Percentiles rank a stretch among this genome's conserved stretches.
phyloP scores from a whole-genome alignment of 2,113 vertebrate genomes.

The Laticauda laticaudata region DNA sequence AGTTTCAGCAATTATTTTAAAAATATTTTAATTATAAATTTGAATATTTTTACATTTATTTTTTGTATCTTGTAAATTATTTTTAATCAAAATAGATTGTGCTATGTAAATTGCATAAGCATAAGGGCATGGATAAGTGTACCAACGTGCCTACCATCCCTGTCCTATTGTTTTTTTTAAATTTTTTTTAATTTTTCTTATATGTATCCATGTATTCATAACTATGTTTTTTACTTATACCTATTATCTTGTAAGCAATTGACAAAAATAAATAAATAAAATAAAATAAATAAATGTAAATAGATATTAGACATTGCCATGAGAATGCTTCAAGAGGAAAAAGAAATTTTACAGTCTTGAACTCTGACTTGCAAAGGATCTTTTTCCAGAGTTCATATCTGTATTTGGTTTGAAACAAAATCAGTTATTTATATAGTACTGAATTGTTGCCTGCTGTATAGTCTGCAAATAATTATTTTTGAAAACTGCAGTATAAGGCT shows the following conservation, averaged over 20 bases:
- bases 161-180: no score
- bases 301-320: background rate
- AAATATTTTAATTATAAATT: background rate
- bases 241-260: no score
- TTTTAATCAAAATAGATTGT: background rate
- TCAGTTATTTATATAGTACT: background rate
- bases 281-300: background rate
- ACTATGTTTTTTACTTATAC: no score
- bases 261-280: no score
- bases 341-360: background rate
- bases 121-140: no score
- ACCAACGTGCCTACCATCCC: no score
- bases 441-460: background rate
- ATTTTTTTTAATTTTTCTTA: no score
- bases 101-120: background rate
- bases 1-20: background rate
- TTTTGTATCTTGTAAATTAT: background rate
- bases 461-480: background rate
- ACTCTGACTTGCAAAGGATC: background rate
- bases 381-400: background rate
- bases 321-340: background rate
- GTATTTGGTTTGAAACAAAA: background rate
- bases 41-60: background rate
- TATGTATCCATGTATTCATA: no score
- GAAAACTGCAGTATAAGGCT: background rate